A percentile compares a stretch with the other conserved stretches of the same genome.
Evolutionary conservation across 2,797 vertebrate genomes (phyloP).

Genomic region (Rousettus madagascariensis): DNA sequence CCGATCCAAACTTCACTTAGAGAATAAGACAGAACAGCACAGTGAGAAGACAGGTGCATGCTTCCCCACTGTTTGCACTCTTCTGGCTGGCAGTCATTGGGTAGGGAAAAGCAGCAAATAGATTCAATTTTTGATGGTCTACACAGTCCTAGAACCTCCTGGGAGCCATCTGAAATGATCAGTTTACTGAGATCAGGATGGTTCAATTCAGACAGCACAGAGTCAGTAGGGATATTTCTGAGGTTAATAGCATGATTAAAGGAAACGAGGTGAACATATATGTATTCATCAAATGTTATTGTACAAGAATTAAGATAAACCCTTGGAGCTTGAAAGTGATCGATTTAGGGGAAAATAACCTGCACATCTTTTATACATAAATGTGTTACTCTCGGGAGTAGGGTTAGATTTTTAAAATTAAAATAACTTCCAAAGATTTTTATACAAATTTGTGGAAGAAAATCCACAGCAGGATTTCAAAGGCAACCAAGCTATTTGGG

Average conservation of each 20-base stretch:
- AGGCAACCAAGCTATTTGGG: neutral
- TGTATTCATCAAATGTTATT: conserved; percentile 28
- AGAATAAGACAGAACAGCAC: neutral
- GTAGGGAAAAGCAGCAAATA: too few relatives aligned
- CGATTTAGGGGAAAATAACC: neutral
- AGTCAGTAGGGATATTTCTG: neutral
- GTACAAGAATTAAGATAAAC: conserved; percentile 24
- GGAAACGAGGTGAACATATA: neutral
- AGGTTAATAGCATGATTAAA: conserved; percentile 26
- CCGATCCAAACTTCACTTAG: neutral
- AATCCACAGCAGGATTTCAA: neutral
- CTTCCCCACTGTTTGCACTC: neutral
- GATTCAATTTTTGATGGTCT: neutral
- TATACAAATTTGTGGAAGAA: neutral
- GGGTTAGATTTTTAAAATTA: conserved; percentile 34
- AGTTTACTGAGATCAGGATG: neutral
- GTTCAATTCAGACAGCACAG: neutral
- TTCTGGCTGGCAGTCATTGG: neutral
- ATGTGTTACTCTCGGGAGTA: neutral
- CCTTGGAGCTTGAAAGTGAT: conserved; percentile 2
- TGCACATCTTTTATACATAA: neutral
- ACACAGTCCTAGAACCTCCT: neutral
- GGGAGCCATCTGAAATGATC: neutral
- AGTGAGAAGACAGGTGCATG: fast-evolving
- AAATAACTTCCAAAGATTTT: neutral